A percentile compares a stretch with the other conserved stretches of the same genome.
Evolutionary conservation across 2,797 vertebrate genomes (phyloP).

Genomic region (Sebastes kiyomatsui): DNA sequence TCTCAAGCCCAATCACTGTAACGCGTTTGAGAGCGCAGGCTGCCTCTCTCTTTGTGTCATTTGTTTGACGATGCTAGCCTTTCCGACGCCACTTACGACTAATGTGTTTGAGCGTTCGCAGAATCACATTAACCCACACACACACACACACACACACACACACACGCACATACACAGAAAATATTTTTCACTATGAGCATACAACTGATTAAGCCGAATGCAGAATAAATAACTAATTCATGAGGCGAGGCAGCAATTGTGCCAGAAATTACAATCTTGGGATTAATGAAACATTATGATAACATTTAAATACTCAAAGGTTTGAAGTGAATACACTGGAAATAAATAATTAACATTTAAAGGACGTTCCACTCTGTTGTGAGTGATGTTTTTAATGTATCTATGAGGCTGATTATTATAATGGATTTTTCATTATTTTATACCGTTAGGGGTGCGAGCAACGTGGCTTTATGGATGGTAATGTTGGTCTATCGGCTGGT

Average conservation of each 20-base stretch:
- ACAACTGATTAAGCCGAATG: slow-evolving; percentile 25
- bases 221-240: slow-evolving; percentile 41
- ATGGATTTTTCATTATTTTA: neutral
- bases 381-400: neutral
- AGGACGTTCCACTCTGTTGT: neutral
- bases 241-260: slow-evolving; percentile 24
- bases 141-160: neutral
- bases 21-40: slow-evolving; percentile 61
- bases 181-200: neutral
- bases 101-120: slow-evolving; percentile 66
- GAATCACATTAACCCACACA: neutral
- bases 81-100: slow-evolving; percentile 67
- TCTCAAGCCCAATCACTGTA: slow-evolving; percentile 71
- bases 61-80: slow-evolving; percentile 75
- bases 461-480: neutral
- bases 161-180: neutral
- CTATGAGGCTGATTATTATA: neutral
- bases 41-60: slow-evolving; percentile 65
- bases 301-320: slow-evolving; percentile 7
- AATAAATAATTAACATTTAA: slow-evolving; percentile 25
- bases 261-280: slow-evolving; percentile 9
- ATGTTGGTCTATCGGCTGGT: neutral
- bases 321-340: slow-evolving; percentile 7
- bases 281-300: slow-evolving; percentile 41
- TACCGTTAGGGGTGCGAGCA: neutral